phyloP scores from a whole-genome alignment of 2,797 vertebrate genomes.

The Dipus sagitta region DNA sequence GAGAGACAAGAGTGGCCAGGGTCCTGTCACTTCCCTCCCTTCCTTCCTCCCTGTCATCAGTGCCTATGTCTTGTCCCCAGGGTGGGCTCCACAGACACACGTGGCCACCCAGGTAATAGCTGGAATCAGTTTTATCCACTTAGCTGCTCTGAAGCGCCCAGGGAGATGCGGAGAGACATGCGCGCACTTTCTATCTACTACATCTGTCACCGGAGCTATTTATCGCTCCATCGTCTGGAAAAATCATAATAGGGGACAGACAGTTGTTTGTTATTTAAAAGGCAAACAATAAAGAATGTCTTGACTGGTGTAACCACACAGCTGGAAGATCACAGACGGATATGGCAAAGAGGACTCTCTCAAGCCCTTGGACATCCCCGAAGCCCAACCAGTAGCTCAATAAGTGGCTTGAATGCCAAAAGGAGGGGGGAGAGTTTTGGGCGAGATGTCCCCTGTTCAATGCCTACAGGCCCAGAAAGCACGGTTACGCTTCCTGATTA shows the following conservation, averaged over 20 bases:
- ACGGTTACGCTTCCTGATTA: background rate
- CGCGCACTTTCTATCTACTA: background rate
- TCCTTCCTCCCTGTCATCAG: background rate
- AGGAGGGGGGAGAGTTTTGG: background rate
- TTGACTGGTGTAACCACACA: background rate
- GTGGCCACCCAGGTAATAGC: conserved; percentile 37
- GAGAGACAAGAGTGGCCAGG: background rate
- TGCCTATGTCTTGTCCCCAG: background rate
- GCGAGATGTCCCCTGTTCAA: background rate
- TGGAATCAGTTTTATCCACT: conserved; percentile 62
- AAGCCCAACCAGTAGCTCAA: background rate
- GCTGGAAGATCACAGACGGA: background rate
- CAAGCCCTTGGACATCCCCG: background rate
- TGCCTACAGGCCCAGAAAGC: background rate
- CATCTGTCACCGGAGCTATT: background rate
- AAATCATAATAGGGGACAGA: conserved; percentile 54
- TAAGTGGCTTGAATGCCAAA: conserved; percentile 1
- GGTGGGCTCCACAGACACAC: background rate
- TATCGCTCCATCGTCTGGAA: conserved; percentile 29
- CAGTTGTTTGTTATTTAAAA: conserved; percentile 68
- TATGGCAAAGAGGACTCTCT: background rate
- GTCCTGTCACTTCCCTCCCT: background rate
- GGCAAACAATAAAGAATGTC: conserved; percentile 47
- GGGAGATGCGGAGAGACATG: conserved; percentile 27
- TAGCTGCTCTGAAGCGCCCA: conserved; percentile 47